phyloP scores from a whole-genome alignment of 2,888 invertebrate genomes.

The Dryococelus australis region DNA sequence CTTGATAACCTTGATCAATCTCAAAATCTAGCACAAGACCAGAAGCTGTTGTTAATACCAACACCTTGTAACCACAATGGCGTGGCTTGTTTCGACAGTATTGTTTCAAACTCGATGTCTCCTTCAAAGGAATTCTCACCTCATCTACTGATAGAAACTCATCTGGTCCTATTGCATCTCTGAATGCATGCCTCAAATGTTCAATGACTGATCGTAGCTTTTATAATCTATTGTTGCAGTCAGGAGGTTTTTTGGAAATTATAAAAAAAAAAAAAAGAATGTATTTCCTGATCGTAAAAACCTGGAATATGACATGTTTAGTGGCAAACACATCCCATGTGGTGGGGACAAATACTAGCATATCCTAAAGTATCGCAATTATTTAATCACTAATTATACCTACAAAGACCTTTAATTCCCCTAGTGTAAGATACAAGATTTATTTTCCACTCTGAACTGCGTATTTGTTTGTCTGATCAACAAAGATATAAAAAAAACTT shows the following conservation, averaged over 20 bases:
- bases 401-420: not conserved
- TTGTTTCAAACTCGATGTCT: not conserved
- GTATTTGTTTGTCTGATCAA: not conserved
- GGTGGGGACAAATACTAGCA: no score
- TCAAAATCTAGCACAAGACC: not conserved
- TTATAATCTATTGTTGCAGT: not conserved
- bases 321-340: no score
- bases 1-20: not conserved
- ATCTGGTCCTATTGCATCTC: no score
- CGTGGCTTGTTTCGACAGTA: not conserved
- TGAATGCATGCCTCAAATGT: not conserved
- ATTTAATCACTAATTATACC: not conserved
- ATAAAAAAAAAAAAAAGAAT: not conserved
- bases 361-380: not conserved
- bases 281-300: no score
- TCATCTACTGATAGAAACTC: no score
- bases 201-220: not conserved
- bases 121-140: not conserved
- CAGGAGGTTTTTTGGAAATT: not conserved
- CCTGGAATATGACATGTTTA: not conserved
- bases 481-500: not conserved
- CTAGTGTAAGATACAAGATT: not conserved
- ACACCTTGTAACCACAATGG: not conserved
- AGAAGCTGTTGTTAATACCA: no score
- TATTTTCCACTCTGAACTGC: not conserved